Conservation (phyloP, 2,888 invertebrate species). For the Drosophila mayaguana region DNA sequence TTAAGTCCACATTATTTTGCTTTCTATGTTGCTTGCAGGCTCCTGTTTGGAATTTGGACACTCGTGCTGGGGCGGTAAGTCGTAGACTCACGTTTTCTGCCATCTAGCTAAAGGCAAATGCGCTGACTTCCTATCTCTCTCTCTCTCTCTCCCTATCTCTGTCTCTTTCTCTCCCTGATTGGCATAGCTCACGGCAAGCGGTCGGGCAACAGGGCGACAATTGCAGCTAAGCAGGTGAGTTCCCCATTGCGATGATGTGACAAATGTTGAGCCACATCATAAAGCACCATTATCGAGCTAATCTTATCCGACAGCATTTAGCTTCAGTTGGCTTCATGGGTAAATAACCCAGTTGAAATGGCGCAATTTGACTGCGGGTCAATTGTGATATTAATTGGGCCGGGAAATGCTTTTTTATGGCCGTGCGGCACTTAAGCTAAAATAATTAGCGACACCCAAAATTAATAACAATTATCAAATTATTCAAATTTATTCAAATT, state of each 20-base stretch:
- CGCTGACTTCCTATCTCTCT: constrained; percentile 6
- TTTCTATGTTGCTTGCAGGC: constrained; percentile 58
- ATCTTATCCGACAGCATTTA: constrained; percentile 27
- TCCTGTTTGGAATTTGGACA: constrained; percentile 84
- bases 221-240: constrained; percentile 59
- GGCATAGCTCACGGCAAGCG: constrained; percentile 79
- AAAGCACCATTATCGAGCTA: constrained; percentile 33
- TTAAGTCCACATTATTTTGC: constrained; percentile 44
- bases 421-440: neutral
- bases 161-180: neutral
- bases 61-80: constrained; percentile 84
- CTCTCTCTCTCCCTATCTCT: too few relatives aligned
- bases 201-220: constrained; percentile 59
- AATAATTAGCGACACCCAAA: neutral
- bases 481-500: neutral
- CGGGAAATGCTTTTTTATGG: neutral
- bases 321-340: constrained; percentile 9
- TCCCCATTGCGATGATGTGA: neutral
- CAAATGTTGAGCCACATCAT: constrained; percentile 4
- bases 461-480: neutral
- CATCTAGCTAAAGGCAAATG: neutral
- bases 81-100: neutral
- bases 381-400: constrained; percentile 15
- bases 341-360: constrained; percentile 22
- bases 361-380: constrained; percentile 12